Percentiles rank a stretch among this genome's conserved stretches.
These are phyloP conservation scores for Synanthedon formicaeformis DNA, from an alignment of 2,888 invertebrate species.

Conservation along the genomic window DNA sequence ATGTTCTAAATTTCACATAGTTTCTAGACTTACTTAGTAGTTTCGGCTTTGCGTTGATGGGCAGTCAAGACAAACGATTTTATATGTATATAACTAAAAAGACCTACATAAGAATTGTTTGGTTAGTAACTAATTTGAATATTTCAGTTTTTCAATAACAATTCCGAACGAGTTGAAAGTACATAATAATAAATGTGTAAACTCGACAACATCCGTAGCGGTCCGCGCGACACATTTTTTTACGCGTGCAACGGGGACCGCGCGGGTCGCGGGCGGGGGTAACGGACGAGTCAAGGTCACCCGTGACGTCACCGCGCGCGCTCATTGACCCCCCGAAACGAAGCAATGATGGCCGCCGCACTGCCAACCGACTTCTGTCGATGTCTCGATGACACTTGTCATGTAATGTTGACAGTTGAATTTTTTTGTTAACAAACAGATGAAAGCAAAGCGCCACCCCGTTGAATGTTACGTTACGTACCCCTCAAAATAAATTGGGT, in stretches of 20 bases:
- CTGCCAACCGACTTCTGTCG: conserved; percentile 13
- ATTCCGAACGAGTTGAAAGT: no score
- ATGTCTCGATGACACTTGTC: conserved; percentile 8
- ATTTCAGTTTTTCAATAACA: no score
- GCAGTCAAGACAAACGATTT: no score
- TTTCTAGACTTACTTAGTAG: no score
- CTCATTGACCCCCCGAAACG: conserved; percentile 60
- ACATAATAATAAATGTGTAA: no score
- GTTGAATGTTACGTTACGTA: not conserved
- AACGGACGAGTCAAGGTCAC: conserved; percentile 63
- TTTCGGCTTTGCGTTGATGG: no score
- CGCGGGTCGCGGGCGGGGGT: conserved; percentile 13
- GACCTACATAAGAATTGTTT: no score
- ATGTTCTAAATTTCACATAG: no score
- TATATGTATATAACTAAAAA: no score
- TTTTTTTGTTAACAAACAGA: not conserved
- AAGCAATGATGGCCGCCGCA: conserved; percentile 29
- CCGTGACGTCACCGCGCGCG: conserved; percentile 54
- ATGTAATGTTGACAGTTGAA: not conserved
- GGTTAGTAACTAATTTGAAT: no score
- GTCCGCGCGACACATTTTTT: conserved; percentile 16
- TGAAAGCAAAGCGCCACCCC: not conserved
- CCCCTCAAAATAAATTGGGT: no score
- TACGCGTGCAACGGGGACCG: conserved; percentile 29
- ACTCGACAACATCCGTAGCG: not conserved